Evolutionary conservation across 2,113 vertebrate species (phyloP).

Genomic region (Choloepus hoffmanni): DNA sequence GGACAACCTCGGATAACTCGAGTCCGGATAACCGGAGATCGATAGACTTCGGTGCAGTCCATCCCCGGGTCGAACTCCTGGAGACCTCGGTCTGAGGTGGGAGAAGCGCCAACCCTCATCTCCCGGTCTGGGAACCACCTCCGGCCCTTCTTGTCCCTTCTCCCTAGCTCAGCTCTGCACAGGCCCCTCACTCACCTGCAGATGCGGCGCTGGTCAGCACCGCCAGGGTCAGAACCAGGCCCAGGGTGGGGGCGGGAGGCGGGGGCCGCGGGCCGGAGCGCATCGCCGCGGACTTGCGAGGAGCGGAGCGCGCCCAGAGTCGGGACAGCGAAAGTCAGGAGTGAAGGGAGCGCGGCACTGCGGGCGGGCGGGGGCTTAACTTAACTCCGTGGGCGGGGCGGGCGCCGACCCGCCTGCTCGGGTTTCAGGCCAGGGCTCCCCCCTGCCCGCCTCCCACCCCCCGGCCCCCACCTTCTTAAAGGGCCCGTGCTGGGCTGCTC

Average conservation of each 20-base stretch:
- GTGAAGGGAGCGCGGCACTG: not conserved
- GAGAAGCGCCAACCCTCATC: not conserved
- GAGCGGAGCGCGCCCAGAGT: not conserved
- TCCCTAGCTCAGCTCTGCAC: not conserved
- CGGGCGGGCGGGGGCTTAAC: conserved; percentile 4
- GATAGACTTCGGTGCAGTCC: not conserved
- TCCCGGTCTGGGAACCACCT: not conserved
- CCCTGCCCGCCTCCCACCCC: not conserved
- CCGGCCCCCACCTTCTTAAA: conserved; percentile 71
- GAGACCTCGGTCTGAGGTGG: not conserved
- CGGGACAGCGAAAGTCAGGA: not conserved
- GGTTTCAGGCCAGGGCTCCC: conserved; percentile 65
- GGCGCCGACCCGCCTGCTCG: conserved; percentile 53
- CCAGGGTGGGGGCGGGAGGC: not conserved
- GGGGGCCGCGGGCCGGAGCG: not conserved
- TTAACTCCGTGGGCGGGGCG: conserved; percentile 71
- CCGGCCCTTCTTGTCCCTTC: not conserved
- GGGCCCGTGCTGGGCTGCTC: conserved; percentile 54
- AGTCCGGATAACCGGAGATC: not conserved
- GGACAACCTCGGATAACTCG: not conserved
- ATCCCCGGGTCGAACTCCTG: too few species aligned
- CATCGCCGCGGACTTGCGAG: conserved; percentile 21
- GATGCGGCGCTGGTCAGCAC: not conserved
- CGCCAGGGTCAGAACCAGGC: conserved; percentile 44
- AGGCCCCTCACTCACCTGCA: conserved; percentile 71